Base-by-base conservation (phyloP, 2,888 invertebrate species). In the Carabus problematicus region DNA sequence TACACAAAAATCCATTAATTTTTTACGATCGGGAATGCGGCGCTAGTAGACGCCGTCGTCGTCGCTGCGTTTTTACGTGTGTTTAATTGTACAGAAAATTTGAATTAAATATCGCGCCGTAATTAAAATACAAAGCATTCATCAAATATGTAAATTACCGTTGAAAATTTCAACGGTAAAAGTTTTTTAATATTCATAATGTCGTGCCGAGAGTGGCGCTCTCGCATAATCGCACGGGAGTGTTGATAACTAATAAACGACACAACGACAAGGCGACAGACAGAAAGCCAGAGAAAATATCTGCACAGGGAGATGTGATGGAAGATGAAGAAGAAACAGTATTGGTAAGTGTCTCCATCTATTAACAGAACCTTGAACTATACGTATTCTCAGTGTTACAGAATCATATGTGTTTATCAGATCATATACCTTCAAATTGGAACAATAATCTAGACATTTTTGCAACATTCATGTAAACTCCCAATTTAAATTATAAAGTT, bases 61-160 rank as follows among this genome's bases (percentile, higher is more conserved):
- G 18, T 9, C 16, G 52, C 52, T 29, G 52, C 72, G 72, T 77
- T 77, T 78, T 79, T 78, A 79, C 78, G 77, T 78, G 78, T 79
- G 79, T 80, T 81, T 80, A 82, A 82, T 81, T 82, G 81, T 80
- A 79, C 78, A 79, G 80, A 80, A 81, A 81, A 81, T 81, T 79
- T 79, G 81, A 80, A 81, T 82, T 82, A 80, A 82, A 81, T 82
- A 81, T 81, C 79, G 80, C 79, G 80, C 79, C 76, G 79, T 79
- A 81, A 82, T 82, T 81, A 81, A 81, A 82, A 81, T 80, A 82
- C 81, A 81, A 81, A 82, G 81, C 81, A 76, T 79, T 80, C 82
- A 81, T 82, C 81, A 81, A 81, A 81, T 81, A 82, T 82, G 81
- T 73, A 81, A 80, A 82, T 81, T 78, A 79, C 29, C 79, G 79